Conservation (phyloP, 2,888 invertebrate species). For the Drosophila robusta region DNA sequence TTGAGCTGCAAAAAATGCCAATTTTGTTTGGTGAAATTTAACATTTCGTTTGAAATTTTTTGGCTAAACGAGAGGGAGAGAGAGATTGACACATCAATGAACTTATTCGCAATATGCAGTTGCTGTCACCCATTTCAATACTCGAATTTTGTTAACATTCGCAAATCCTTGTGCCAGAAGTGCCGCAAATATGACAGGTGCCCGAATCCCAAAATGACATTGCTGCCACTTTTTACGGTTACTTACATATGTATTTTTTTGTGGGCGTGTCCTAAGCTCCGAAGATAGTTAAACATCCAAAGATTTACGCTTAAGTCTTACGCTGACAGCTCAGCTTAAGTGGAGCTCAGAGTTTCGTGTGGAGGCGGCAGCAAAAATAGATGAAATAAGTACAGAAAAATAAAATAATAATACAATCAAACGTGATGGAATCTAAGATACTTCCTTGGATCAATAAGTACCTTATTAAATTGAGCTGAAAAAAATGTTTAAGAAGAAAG, state of each 20-base stretch:
- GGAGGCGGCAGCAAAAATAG: background rate
- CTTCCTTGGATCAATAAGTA: background rate
- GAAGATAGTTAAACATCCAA: constrained; percentile 33
- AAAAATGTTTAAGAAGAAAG: too few relatives aligned
- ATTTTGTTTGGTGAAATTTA: constrained; percentile 7
- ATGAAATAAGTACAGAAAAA: background rate
- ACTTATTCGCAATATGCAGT: constrained; percentile 10
- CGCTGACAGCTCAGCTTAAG: constrained; percentile 46
- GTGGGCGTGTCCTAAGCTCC: constrained; percentile 17
- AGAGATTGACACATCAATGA: constrained; percentile 21
- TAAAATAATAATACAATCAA: background rate
- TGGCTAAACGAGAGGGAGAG: background rate
- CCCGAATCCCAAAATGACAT: constrained; percentile 30
- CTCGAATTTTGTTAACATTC: constrained; percentile 17
- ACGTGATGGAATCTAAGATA: background rate
- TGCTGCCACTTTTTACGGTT: constrained; percentile 22
- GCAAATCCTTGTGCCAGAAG: constrained; percentile 56
- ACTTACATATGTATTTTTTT: constrained; percentile 18
- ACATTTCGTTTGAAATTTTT: background rate
- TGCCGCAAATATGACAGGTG: constrained; percentile 65
- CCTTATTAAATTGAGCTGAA: background rate
- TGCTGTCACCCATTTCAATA: constrained; percentile 45
- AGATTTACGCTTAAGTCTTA: constrained; percentile 30
- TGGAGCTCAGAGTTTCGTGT: constrained; percentile 13
- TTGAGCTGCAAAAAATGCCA: background rate